phyloP scores from a whole-genome alignment of 2,888 invertebrate species.

The Trachelus tabidus region DNA sequence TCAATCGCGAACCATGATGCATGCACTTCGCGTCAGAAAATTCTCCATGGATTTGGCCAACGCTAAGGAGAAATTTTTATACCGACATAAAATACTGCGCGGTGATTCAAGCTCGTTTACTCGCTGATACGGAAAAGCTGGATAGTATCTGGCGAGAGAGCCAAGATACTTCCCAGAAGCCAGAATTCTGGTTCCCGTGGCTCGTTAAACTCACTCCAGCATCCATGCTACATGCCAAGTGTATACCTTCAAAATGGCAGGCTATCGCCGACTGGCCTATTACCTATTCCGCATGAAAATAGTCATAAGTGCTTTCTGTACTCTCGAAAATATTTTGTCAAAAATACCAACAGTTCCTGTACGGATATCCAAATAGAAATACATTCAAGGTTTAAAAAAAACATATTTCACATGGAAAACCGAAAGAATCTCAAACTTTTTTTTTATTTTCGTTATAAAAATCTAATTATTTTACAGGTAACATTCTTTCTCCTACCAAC shows the following conservation, averaged over 20 bases:
- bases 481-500: background rate
- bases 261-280: slow-evolving; percentile 4
- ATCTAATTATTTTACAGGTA: background rate
- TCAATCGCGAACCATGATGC: background rate
- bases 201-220: slow-evolving; percentile 36
- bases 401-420: background rate
- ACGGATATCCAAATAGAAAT: background rate
- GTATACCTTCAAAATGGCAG: slow-evolving; percentile 6
- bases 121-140: slow-evolving; percentile 60
- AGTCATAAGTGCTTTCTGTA: background rate
- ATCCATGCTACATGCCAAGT: slow-evolving; percentile 1
- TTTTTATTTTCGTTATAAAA: background rate
- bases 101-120: slow-evolving; percentile 54
- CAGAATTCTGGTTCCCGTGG: slow-evolving; percentile 36
- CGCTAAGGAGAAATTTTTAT: slow-evolving; percentile 45
- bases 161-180: slow-evolving; percentile 45
- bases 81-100: slow-evolving; percentile 51
- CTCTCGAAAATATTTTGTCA: background rate
- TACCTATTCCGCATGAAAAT: slow-evolving; percentile 6
- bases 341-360: background rate
- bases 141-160: slow-evolving; percentile 50
- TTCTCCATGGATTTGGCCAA: background rate
- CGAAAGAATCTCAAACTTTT: background rate
- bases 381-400: background rate
- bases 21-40: background rate